Percentiles rank a stretch among this genome's conserved stretches.
phyloP scores from a whole-genome alignment of 2,797 vertebrate genomes.

The Tiaroga cobitis region DNA sequence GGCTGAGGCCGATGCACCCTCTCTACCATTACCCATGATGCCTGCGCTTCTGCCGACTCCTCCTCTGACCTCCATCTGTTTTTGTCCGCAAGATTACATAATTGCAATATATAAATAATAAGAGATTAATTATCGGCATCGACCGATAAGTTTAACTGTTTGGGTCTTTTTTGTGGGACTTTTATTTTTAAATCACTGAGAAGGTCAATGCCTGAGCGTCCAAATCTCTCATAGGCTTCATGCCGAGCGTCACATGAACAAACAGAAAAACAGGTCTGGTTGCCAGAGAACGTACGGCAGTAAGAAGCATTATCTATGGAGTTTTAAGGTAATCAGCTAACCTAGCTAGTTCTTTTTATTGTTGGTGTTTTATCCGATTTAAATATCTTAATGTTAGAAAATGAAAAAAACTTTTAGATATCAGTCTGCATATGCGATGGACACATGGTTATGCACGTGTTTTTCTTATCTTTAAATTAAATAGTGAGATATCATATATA shows the following conservation, averaged over 20 bases:
- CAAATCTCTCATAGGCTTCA: background rate
- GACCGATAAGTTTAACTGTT: background rate
- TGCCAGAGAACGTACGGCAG: no score
- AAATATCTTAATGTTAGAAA: no score
- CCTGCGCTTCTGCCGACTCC: conserved; percentile 68
- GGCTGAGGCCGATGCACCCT: conserved; percentile 64
- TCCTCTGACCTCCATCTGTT: conserved; percentile 57
- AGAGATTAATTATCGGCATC: background rate
- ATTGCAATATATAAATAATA: background rate
- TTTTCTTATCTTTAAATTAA: no score
- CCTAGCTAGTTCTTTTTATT: no score
- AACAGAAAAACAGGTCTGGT: no score
- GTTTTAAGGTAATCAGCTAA: no score
- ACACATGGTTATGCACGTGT: no score
- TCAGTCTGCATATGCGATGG: no score
- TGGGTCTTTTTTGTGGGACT: background rate
- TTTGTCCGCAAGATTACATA: conserved; percentile 8
- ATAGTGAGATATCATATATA: background rate
- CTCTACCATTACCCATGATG: conserved; percentile 52
- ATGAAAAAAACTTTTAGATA: no score
- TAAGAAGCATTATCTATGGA: no score
- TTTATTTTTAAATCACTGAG: background rate
- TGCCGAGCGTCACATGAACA: no score
- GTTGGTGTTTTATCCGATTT: background rate
- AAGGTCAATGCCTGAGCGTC: background rate